Conservation (phyloP, 2,113 vertebrate genomes). For the Oreochromis tanganicae region DNA sequence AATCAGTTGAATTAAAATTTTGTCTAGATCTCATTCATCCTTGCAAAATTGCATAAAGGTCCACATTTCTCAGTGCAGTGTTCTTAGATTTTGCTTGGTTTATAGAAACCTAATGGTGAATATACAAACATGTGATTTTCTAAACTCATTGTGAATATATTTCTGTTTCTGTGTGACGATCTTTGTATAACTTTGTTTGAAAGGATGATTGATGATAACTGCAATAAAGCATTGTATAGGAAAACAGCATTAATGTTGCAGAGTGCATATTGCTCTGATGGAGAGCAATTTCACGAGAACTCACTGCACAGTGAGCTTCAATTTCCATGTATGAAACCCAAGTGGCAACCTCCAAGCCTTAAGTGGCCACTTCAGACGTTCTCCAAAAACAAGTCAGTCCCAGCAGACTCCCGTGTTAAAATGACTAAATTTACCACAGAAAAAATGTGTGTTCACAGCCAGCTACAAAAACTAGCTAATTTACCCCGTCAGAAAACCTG, state of each 20-base stretch:
- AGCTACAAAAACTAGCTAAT: background rate
- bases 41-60: background rate
- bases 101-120: background rate
- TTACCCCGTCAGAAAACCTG: background rate
- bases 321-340: background rate
- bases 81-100: background rate
- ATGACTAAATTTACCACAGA: background rate
- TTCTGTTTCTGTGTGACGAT: background rate
- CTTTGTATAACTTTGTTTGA: background rate
- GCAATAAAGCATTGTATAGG: background rate
- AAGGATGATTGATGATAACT: background rate
- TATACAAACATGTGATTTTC: background rate
- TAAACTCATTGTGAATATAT: background rate
- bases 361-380: background rate
- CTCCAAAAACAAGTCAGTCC: background rate
- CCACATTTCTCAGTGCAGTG: background rate
- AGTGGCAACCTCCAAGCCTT: background rate
- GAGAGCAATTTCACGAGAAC: background rate
- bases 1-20: slow-evolving; percentile 37
- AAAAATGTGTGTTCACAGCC: background rate
- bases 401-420: background rate
- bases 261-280: background rate
- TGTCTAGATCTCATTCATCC: background rate
- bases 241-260: background rate
- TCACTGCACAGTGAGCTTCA: background rate